Percentiles rank a stretch among this genome's conserved stretches.
phyloP scores from a whole-genome alignment of 1,140 invertebrate genomes.

The Formica selysi region DNA sequence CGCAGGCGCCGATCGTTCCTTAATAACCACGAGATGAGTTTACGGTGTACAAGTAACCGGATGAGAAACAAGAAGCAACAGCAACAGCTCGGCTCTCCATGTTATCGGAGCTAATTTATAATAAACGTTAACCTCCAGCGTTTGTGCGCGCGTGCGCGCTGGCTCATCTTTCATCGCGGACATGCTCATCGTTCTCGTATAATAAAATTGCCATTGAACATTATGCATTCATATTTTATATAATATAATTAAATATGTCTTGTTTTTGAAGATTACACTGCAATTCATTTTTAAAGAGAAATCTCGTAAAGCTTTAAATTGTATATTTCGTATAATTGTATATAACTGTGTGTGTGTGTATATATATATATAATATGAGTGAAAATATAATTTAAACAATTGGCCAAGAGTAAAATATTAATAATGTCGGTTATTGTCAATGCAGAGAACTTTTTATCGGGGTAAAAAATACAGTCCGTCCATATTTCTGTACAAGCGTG shows the following conservation, averaged over 20 bases:
- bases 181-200: constrained; percentile 20
- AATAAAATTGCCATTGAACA: neutral
- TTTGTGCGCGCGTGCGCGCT: neutral
- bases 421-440: constrained; percentile 30
- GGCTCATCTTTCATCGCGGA: constrained; percentile 47
- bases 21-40: constrained; percentile 78
- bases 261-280: neutral
- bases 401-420: constrained; percentile 5
- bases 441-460: constrained; percentile 19
- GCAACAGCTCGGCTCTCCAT: neutral
- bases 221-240: constrained; percentile 3
- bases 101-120: constrained; percentile 52
- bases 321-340: neutral
- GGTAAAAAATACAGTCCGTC: constrained; percentile 28
- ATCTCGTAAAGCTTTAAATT: neutral
- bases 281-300: neutral
- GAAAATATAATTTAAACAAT: neutral
- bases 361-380: neutral
- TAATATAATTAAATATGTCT: neutral
- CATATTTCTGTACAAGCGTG: constrained; percentile 37
- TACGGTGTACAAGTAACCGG: constrained; percentile 63
- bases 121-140: constrained; percentile 25
- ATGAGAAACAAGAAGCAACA: constrained; percentile 58
- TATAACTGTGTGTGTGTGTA: too few species aligned
- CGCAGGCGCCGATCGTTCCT: constrained; percentile 67